phyloP scores from a whole-genome alignment of 2,113 vertebrate genomes.

The Apodemus sylvaticus region DNA sequence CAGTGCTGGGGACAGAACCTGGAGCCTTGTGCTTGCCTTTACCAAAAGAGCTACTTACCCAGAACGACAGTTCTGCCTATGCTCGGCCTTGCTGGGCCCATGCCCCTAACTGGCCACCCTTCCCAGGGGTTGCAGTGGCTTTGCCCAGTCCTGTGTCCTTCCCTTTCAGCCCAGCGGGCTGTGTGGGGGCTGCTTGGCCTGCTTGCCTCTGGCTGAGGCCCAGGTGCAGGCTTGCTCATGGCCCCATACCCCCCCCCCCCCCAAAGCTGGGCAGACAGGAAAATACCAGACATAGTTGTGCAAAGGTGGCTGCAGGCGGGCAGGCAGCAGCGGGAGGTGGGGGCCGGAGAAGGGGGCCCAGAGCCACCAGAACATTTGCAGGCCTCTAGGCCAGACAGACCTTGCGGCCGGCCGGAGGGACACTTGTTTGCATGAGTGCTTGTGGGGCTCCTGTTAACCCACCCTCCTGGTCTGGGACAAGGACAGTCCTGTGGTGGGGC shows the following conservation, averaged over 20 bases:
- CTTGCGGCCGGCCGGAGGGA: background rate
- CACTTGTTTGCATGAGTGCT: background rate
- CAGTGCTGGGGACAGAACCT: background rate
- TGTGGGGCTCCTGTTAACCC: background rate
- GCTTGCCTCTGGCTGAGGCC: slow-evolving; percentile 76
- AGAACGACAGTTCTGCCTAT: background rate
- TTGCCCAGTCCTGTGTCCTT: slow-evolving; percentile 39
- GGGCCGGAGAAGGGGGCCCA: background rate
- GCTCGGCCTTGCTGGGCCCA: slow-evolving; percentile 34
- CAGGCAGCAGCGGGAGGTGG: slow-evolving; percentile 70
- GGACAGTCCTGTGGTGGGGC: background rate
- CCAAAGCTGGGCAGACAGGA: slow-evolving; percentile 76
- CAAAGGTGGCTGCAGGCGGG: slow-evolving; percentile 78
- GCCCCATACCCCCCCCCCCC: slow-evolving; percentile 36
- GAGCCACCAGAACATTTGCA: slow-evolving; percentile 22
- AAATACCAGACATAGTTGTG: slow-evolving; percentile 82
- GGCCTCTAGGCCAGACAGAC: slow-evolving; percentile 20
- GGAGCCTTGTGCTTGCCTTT: background rate
- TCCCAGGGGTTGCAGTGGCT: slow-evolving; percentile 57
- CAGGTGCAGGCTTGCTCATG: slow-evolving; percentile 75
- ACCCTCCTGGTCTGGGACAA: background rate
- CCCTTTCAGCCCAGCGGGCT: slow-evolving; percentile 20
- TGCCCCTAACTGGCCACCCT: slow-evolving; percentile 34
- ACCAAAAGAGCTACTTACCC: background rate
- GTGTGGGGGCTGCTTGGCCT: slow-evolving; percentile 72